Conservation (phyloP, 2,113 vertebrate species). For the Gadus chalcogrammus region DNA sequence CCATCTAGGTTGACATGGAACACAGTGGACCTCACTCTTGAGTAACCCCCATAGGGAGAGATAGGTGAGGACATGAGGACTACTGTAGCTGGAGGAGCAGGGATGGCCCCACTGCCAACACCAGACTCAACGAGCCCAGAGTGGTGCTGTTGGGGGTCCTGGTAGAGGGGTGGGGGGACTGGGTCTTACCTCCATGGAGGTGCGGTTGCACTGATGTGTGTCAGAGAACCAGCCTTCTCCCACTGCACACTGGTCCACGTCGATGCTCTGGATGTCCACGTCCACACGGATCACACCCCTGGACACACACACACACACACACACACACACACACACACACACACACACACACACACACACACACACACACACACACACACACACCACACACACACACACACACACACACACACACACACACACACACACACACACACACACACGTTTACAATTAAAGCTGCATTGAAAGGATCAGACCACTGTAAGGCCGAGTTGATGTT, state of each 20-base stretch:
- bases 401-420: conserved; percentile 20
- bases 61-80: no score
- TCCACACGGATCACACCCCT: conserved; percentile 91
- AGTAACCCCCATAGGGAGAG: no score
- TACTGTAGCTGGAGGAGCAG: no score
- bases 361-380: not conserved
- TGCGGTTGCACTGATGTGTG: conserved; percentile 91
- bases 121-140: no score
- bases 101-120: no score
- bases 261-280: conserved; percentile 81
- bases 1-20: no score
- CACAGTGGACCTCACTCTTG: no score
- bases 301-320: conserved; percentile 27
- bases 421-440: not conserved
- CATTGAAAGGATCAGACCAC: not conserved
- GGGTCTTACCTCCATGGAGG: conserved; percentile 86
- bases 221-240: conserved; percentile 85
- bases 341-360: not conserved
- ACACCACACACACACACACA: conserved; percentile 67
- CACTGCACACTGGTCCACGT: conserved; percentile 84
- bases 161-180: no score
- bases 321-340: conserved; percentile 12
- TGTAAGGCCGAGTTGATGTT: no score
- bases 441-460: conserved; percentile 5
- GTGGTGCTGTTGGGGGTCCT: no score